Conservation (phyloP, 1,140 invertebrate species). For the Drosophila punjabiensis region DNA sequence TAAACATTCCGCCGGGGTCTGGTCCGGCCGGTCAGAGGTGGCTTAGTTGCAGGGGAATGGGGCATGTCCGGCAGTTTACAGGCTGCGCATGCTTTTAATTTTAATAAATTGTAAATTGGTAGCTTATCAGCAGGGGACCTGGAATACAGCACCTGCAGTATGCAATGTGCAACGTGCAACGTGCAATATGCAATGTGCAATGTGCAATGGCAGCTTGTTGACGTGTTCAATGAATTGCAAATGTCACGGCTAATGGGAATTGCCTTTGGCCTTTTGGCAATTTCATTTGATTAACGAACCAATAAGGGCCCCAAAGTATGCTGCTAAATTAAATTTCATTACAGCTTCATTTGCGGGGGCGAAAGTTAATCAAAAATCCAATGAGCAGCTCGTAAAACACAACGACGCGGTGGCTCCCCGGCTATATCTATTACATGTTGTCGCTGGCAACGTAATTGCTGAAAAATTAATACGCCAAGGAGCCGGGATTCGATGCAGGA, state of each 20-base stretch:
- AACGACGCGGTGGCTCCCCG: conserved; percentile 26
- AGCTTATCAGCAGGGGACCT: conserved; percentile 24
- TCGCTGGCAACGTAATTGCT: conserved; percentile 78
- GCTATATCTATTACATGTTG: conserved; percentile 75
- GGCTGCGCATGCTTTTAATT: conserved; percentile 69
- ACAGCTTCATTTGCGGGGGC: conserved; percentile 70
- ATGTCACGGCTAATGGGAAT: conserved; percentile 42
- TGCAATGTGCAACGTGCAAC: conserved; percentile 14
- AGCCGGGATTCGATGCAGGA: conserved; percentile 23
- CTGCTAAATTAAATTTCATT: conserved; percentile 84
- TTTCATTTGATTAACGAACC: conserved; percentile 67
- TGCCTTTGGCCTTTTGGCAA: conserved; percentile 38
- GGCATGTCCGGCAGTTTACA: conserved; percentile 30
- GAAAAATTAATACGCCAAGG: conserved; percentile 77
- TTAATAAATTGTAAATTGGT: conserved; percentile 72
- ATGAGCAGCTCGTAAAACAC: conserved; percentile 78
- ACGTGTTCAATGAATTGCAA: conserved; percentile 58
- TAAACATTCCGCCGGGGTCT: conserved; percentile 60
- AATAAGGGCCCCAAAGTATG: conserved; percentile 65
- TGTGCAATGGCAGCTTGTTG: conserved; percentile 23
- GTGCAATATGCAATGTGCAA: conserved; percentile 3
- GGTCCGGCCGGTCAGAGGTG: neutral
- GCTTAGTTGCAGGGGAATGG: neutral
- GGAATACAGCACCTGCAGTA: conserved; percentile 9
- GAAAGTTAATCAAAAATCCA: conserved; percentile 84